Evolutionary conservation across 2,888 invertebrate genomes (phyloP).

Genomic region (Eristalis arbustorum): DNA sequence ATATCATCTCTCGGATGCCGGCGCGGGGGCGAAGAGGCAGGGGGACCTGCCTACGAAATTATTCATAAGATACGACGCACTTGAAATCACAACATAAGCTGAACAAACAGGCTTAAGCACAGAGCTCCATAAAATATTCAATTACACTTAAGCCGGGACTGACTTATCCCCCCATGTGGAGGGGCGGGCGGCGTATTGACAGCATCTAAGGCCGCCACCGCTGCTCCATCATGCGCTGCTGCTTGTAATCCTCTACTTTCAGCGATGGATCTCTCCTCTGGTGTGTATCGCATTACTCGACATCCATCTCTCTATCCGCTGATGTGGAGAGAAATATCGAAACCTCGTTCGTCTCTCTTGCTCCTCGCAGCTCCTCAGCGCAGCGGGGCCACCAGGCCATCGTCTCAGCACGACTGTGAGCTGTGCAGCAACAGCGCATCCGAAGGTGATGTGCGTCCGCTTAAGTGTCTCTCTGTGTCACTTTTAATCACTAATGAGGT

Average conservation of each 20-base stretch:
- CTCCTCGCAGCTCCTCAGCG: conserved; percentile 1
- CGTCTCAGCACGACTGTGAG: neutral
- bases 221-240: conserved; percentile 25
- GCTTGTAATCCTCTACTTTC: conserved; percentile 60
- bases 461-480: conserved; percentile 67
- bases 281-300: conserved; percentile 56
- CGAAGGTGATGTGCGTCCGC: conserved; percentile 52
- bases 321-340: conserved; percentile 47
- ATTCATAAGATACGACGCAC: conserved; percentile 51
- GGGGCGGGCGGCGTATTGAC: conserved; percentile 18
- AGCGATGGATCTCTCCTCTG: conserved; percentile 14
- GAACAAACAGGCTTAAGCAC: conserved; percentile 59
- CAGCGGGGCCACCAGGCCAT: conserved; percentile 41
- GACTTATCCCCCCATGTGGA: conserved; percentile 44
- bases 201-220: conserved; percentile 46
- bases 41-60: conserved; percentile 36
- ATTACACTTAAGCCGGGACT: conserved; percentile 62
- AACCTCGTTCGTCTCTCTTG: neutral
- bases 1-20: conserved; percentile 28
- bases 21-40: neutral
- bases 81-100: conserved; percentile 56
- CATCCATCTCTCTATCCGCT: conserved; percentile 21
- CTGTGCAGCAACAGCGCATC: conserved; percentile 22
- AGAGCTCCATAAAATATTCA: conserved; percentile 62
- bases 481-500: conserved; percentile 70